phyloP scores from a whole-genome alignment of 2,888 invertebrate species.

The Scaeva pyrastri region DNA sequence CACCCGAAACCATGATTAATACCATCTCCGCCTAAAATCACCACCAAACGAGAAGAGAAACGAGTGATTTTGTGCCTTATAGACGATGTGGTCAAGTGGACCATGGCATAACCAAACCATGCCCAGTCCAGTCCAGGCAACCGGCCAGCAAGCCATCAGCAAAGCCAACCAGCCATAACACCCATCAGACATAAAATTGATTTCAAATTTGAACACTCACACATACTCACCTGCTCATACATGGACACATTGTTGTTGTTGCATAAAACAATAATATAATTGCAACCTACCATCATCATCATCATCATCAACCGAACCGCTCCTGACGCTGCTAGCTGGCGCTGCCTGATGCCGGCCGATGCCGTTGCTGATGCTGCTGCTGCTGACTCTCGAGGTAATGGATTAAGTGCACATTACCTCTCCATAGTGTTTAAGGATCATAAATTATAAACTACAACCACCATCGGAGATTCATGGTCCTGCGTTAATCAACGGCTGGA shows the following conservation, averaged over 20 bases:
- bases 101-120: neutral
- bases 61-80: slow-evolving; percentile 23
- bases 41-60: slow-evolving; percentile 46
- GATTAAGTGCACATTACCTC: slow-evolving; percentile 75
- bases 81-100: slow-evolving; percentile 37
- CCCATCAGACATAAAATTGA: slow-evolving; percentile 62
- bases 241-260: neutral
- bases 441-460: slow-evolving; percentile 69
- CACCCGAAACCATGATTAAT: slow-evolving; percentile 65
- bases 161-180: slow-evolving; percentile 1
- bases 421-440: slow-evolving; percentile 74
- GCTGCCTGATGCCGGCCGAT: slow-evolving; percentile 10
- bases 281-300: slow-evolving; percentile 34
- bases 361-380: slow-evolving; percentile 18
- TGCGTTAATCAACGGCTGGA: slow-evolving; percentile 75
- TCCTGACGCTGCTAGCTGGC: slow-evolving; percentile 1
- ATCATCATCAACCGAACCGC: no score
- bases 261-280: slow-evolving; percentile 47
- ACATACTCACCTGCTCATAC: slow-evolving; percentile 32
- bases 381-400: slow-evolving; percentile 55
- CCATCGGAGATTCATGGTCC: slow-evolving; percentile 39
- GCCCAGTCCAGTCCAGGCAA: no score
- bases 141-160: neutral
- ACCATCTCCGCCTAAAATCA: slow-evolving; percentile 68
- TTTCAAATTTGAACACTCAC: slow-evolving; percentile 56